phyloP scores from a whole-genome alignment of 2,797 vertebrate genomes.

The Cottoperca gobio region DNA sequence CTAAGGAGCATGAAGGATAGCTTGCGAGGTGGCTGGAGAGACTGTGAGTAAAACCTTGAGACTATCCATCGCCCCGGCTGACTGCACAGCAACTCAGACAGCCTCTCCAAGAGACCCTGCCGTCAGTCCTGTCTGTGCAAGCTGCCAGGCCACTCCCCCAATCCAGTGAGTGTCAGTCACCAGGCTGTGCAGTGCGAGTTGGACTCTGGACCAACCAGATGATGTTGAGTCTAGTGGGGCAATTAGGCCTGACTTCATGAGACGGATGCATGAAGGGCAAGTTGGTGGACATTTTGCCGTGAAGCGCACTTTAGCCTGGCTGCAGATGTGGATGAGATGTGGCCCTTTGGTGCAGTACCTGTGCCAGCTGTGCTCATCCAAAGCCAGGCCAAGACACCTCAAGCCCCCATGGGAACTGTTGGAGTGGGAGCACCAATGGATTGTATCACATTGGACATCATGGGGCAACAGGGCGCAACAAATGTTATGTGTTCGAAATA shows the following conservation, averaged over 20 bases:
- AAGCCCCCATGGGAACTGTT: background rate
- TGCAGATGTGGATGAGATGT: slow-evolving; percentile 40
- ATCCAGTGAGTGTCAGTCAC: fast-evolving
- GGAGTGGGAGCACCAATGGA: slow-evolving; percentile 14
- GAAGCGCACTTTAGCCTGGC: background rate
- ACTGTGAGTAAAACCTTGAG: slow-evolving; percentile 45
- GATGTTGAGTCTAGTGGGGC: slow-evolving; percentile 23
- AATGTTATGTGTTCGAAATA: slow-evolving; percentile 2
- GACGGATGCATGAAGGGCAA: slow-evolving; percentile 41
- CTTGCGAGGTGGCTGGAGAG: slow-evolving; percentile 42
- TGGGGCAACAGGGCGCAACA: slow-evolving; percentile 24
- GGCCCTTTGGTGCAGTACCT: slow-evolving; percentile 17
- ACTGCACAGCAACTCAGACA: slow-evolving; percentile 38
- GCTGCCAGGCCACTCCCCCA: background rate
- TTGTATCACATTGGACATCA: slow-evolving; percentile 23
- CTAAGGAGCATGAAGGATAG: slow-evolving; percentile 54
- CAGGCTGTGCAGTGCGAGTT: slow-evolving; percentile 24
- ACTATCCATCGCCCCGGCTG: slow-evolving; percentile 33
- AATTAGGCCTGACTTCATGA: slow-evolving; percentile 39
- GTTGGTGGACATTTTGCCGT: slow-evolving; percentile 53
- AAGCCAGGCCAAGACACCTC: slow-evolving; percentile 23
- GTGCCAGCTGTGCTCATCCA: slow-evolving; percentile 30
- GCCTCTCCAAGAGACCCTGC: slow-evolving; percentile 14
- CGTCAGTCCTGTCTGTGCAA: slow-evolving; percentile 23
- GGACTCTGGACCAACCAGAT: background rate